These are phyloP conservation scores for Meriones psammophilus DNA, from an alignment of 2,797 vertebrate genomes.

Conservation along the genomic window DNA sequence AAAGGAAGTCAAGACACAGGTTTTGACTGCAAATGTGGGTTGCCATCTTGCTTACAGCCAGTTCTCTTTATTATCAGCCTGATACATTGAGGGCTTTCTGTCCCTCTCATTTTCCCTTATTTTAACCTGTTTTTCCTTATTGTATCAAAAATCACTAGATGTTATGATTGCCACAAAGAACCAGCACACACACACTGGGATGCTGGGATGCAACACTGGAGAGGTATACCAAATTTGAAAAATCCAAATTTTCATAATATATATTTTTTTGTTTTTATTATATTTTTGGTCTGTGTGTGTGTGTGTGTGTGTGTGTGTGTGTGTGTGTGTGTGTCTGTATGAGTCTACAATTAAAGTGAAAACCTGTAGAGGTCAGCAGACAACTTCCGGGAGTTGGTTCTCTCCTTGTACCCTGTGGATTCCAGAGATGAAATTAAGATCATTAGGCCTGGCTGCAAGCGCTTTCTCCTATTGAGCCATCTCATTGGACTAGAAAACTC, in stretches of 20 bases:
- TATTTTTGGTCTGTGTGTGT: background rate
- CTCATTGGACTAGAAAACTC: background rate
- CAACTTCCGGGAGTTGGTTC: background rate
- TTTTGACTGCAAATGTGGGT: background rate
- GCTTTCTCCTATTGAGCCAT: background rate
- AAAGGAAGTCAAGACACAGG: background rate
- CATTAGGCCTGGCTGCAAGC: background rate
- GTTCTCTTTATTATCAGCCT: background rate
- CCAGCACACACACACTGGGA: background rate
- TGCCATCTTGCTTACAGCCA: too few relatives aligned
- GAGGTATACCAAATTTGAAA: background rate
- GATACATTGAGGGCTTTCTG: too few relatives aligned
- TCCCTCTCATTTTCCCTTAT: too few relatives aligned
- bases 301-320: background rate
- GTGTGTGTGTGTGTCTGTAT: background rate
- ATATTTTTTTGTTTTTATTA: background rate
- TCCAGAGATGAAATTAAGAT: too few relatives aligned
- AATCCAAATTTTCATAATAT: background rate
- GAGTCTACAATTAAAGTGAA: background rate
- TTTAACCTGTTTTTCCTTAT: background rate
- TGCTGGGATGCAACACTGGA: rapidly evolving
- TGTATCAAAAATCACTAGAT: background rate
- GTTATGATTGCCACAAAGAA: background rate
- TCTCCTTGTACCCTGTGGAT: background rate
- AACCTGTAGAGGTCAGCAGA: background rate